Conservation (phyloP, 2,888 invertebrate genomes). For the Teleiodes luculella region DNA sequence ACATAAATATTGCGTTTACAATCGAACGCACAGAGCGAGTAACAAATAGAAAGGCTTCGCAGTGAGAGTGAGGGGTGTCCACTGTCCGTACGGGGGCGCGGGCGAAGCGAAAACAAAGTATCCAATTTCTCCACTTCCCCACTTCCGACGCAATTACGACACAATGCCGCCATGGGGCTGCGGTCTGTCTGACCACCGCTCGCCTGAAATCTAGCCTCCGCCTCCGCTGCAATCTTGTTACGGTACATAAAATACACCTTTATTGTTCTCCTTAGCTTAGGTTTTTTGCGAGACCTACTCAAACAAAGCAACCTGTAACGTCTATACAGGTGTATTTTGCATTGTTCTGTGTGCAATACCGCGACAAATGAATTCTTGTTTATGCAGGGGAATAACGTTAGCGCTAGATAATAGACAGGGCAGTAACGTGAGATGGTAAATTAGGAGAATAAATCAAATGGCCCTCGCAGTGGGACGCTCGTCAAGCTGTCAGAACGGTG, state of each 20-base stretch:
- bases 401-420: conserved; percentile 26
- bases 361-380: conserved; percentile 18
- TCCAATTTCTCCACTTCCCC: conserved; percentile 71
- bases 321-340: conserved; percentile 16
- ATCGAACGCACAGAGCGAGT: conserved; percentile 44
- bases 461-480: conserved; percentile 19
- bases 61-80: conserved; percentile 30
- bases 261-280: conserved; percentile 50
- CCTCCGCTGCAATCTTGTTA: conserved; percentile 65
- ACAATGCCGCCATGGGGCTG: conserved; percentile 55
- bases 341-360: conserved; percentile 22
- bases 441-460: conserved; percentile 24
- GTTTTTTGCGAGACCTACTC: conserved; percentile 60
- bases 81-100: conserved; percentile 40
- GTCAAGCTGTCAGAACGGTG: conserved; percentile 27
- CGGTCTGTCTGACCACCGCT: conserved; percentile 60
- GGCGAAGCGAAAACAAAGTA: conserved; percentile 62
- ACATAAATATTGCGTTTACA: conserved; percentile 33
- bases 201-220: conserved; percentile 59
- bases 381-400: conserved; percentile 15
- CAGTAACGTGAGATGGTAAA: conserved; percentile 21
- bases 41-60: conserved; percentile 69
- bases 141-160: conserved; percentile 72
- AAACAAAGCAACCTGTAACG: conserved; percentile 52
- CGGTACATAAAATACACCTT: conserved; percentile 63